These are phyloP conservation scores for Icerya purchasi DNA, from an alignment of 2,888 invertebrate genomes.

Conservation along the genomic window DNA sequence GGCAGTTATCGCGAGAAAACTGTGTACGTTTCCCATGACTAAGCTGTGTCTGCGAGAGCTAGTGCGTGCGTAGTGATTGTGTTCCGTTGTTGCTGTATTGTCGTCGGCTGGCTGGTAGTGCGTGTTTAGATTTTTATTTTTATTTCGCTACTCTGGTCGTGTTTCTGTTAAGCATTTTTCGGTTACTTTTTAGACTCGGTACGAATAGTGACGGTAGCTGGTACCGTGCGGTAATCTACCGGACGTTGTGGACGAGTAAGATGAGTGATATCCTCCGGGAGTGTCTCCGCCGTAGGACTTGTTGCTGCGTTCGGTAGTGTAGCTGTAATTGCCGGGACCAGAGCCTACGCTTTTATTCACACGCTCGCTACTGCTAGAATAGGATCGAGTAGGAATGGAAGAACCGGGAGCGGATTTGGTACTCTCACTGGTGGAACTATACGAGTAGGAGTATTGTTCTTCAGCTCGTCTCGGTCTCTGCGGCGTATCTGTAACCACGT, in stretches of 20 bases:
- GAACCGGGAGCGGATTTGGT: constrained; percentile 28
- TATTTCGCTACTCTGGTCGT: too few relatives aligned
- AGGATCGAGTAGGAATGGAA: constrained; percentile 37
- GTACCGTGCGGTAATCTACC: constrained; percentile 67
- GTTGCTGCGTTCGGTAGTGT: constrained; percentile 45
- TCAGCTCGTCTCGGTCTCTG: constrained; percentile 45
- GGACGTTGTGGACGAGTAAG: constrained; percentile 54
- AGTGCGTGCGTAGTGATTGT: too few relatives aligned
- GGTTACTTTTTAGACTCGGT: constrained; percentile 44
- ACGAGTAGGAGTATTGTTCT: constrained; percentile 68
- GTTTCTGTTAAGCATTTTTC: too few relatives aligned
- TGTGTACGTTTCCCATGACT: too few relatives aligned
- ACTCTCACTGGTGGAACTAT: constrained; percentile 39
- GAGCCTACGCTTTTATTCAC: constrained; percentile 41
- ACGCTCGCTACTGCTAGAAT: constrained; percentile 45
- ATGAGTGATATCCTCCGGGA: constrained; percentile 54
- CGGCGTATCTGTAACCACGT: constrained; percentile 59
- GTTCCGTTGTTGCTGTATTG: too few relatives aligned
- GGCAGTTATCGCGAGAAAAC: too few relatives aligned
- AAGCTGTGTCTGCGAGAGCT: too few relatives aligned
- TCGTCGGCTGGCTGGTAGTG: too few relatives aligned
- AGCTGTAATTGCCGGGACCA: constrained; percentile 46
- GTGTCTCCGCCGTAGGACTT: constrained; percentile 38
- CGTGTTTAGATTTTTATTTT: too few relatives aligned
- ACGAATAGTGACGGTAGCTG: constrained; percentile 63